Evolutionary conservation across 2,888 invertebrate species (phyloP), one percentile per base, ranked within the genome.

Genomic region (Melanotus villosus): DNA sequence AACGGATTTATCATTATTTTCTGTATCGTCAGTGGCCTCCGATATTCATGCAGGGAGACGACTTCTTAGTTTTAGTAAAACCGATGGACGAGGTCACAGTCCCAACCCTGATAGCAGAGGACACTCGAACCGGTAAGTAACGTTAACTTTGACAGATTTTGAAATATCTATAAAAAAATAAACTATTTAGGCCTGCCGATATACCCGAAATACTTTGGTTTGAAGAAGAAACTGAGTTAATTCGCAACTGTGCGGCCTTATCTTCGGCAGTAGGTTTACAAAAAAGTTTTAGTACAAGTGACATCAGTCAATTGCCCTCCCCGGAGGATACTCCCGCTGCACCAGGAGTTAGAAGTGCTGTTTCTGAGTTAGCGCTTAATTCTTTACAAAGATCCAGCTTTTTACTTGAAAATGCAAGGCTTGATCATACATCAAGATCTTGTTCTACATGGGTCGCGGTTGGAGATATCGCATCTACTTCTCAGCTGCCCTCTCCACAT

Each of bases 401-500:
- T 70, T 79, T 89, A 54, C 76, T 89, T 65, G 88, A 89, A 73
- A 88, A 89, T 69, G 86, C 88, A 1, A 85, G 89, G 54, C 84
- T 92, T 70, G 90, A 91, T 72, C 84, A 84, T 62, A 83, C 84
- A 1, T 84, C 84, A 3, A 87, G 95, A 2, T 94, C 94, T 0
- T 94, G 94, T 84, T 93, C 93, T 73, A 95, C 94, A 0, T 95
- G 95, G 94, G 95, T 94, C 0, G 94, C 92, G 73, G 94, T 94
- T 1, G 95, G 95, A 0, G 92, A 92, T 80, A 86, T 90, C 21
- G 89, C 89, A 0, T 90, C 90, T 58, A 93, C 93, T 0, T 94
- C 94, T 0, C 94, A 94, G 81, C 83, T 95, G 74, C 95, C 95
- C 0, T 94, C 94, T 0, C 94, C 94, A 0, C 94, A 94, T 80